Percentiles rank a stretch among this genome's conserved stretches.
Evolutionary conservation across 2,888 invertebrate species (phyloP).

Genomic region (Amiota minor): DNA sequence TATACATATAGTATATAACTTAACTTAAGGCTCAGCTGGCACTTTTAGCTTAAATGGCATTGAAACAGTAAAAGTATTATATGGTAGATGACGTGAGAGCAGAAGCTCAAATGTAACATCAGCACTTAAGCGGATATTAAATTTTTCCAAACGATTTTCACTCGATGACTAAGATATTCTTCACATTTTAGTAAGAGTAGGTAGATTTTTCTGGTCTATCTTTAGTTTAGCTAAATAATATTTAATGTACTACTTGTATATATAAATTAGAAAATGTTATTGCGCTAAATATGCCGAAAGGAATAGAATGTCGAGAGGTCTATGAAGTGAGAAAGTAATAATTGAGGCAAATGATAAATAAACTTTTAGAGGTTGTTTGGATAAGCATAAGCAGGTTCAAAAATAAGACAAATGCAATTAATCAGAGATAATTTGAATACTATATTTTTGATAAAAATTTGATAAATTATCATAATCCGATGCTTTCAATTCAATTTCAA

Average conservation of each 20-base stretch:
- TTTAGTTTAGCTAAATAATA: neutral
- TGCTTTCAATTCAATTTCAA: too few species aligned
- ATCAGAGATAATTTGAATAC: too few species aligned
- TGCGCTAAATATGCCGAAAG: neutral
- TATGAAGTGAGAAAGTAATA: neutral
- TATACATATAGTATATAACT: too few species aligned
- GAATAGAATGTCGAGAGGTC: neutral
- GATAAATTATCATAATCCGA: too few species aligned
- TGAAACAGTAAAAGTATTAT: neutral
- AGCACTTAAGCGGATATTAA: slow-evolving; percentile 25
- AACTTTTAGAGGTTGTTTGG: too few species aligned
- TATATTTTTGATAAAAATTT: too few species aligned
- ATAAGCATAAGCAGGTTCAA: too few species aligned
- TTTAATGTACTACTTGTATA: too few species aligned
- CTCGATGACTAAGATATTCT: neutral
- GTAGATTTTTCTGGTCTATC: too few species aligned
- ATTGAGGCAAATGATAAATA: too few species aligned
- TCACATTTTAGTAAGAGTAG: neutral
- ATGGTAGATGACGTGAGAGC: neutral
- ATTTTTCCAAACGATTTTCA: neutral
- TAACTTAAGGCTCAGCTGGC: slow-evolving; percentile 16
- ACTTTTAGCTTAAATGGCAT: slow-evolving; percentile 1
- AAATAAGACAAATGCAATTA: too few species aligned
- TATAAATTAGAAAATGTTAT: slow-evolving; percentile 12
- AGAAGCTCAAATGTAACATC: neutral